These are phyloP conservation scores for Cheirogaleus medius DNA, from an alignment of 2,113 vertebrate genomes.

Conservation along the genomic window DNA sequence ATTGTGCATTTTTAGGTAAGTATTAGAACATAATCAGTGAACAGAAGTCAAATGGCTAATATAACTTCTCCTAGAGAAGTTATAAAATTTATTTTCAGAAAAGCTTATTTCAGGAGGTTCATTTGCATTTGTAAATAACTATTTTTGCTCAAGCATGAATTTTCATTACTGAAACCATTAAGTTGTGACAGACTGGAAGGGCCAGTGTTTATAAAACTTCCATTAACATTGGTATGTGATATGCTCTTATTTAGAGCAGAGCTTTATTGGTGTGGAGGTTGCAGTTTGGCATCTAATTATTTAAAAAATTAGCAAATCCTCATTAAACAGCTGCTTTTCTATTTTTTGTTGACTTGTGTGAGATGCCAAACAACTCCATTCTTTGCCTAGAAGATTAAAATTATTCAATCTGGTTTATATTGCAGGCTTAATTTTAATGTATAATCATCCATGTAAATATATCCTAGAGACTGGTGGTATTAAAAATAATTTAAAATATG, in stretches of 20 bases:
- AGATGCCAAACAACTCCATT: background rate
- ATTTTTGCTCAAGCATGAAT: slow-evolving; percentile 48
- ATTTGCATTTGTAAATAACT: slow-evolving; percentile 64
- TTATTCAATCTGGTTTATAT: slow-evolving; percentile 51
- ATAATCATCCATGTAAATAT: slow-evolving; percentile 43
- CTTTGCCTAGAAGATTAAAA: slow-evolving; percentile 64
- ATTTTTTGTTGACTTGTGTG: slow-evolving; percentile 51
- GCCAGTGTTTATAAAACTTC: background rate
- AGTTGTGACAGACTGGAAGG: background rate
- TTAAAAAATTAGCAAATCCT: slow-evolving; percentile 64
- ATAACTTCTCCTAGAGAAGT: slow-evolving; percentile 1
- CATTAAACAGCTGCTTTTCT: slow-evolving; percentile 58
- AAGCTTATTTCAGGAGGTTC: slow-evolving; percentile 43
- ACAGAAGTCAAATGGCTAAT: slow-evolving; percentile 21
- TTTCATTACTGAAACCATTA: slow-evolving; percentile 45
- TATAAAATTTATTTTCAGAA: background rate
- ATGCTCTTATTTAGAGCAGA: background rate
- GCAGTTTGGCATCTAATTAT: slow-evolving; percentile 46
- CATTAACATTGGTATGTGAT: background rate
- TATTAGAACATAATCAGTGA: slow-evolving; percentile 8
- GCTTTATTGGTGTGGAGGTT: background rate
- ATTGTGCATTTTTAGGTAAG: background rate
- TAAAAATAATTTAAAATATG: slow-evolving; percentile 62
- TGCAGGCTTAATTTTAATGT: slow-evolving; percentile 57
- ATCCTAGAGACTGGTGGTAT: slow-evolving; percentile 10